Percentiles rank a stretch among this genome's conserved stretches.
Conservation (phyloP, 2,797 vertebrate species). For the Eulemur albifrons region DNA sequence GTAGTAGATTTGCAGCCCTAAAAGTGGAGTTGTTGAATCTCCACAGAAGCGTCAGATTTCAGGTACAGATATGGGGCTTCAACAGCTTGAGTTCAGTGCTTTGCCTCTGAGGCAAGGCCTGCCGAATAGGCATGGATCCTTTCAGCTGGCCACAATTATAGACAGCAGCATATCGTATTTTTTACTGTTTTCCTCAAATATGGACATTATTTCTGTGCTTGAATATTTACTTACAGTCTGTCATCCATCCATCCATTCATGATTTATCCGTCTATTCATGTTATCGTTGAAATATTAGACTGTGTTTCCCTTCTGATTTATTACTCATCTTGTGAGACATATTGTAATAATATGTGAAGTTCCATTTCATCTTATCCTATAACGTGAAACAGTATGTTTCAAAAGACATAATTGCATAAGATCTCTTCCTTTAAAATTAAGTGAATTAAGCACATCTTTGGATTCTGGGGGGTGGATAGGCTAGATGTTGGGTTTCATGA, state of each 20-base stretch:
- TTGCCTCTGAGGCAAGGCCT: background rate
- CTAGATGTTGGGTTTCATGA: conserved; percentile 3
- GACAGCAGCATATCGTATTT: background rate
- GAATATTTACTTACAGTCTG: background rate
- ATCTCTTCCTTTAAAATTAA: conserved; percentile 34
- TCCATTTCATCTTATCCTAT: background rate
- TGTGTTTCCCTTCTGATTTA: background rate
- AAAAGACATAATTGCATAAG: conserved; percentile 18
- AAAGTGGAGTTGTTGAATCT: background rate
- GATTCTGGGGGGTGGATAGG: background rate
- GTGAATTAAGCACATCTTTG: conserved; percentile 29
- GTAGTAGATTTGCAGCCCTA: background rate
- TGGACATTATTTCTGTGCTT: background rate
- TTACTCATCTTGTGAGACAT: background rate
- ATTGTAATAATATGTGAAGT: background rate
- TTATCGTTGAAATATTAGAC: background rate
- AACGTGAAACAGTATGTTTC: conserved; percentile 1
- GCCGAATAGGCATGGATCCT: background rate
- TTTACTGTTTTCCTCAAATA: background rate
- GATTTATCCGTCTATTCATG: background rate
- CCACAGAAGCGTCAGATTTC: background rate
- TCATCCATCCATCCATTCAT: background rate
- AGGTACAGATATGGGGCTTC: background rate
- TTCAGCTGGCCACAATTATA: background rate
- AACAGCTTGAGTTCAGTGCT: background rate